Base-by-base conservation (phyloP, 92 coral and sea anemone genomes). In the Pocillopora grandis region DNA sequence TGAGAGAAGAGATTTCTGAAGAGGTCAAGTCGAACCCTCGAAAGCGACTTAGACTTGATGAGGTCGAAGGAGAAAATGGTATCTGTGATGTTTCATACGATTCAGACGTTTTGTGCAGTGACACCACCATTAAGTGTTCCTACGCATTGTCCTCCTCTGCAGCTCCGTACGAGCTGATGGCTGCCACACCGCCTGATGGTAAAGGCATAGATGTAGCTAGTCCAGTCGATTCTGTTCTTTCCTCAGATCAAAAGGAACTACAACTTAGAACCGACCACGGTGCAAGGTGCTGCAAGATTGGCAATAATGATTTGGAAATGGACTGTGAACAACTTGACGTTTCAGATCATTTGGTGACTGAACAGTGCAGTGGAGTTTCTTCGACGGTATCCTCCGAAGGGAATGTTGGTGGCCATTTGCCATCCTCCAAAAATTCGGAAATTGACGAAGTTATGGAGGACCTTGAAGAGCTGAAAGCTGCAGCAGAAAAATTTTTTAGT, bases 401-500 rank as follows among this genome's bases (percentile, higher is more conserved):
- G 9, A 13, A 35, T 1, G 36, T 4, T 56, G 52, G 49, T 59
- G 61, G 21, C 15, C 66, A 81, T 59, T 58, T 69, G 42, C 18
- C 33, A 15, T 15, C 75, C 10, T 27, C 65, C n/a, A 12, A 3
- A 58, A 61, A 67, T 36, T 17, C 66, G 18, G 18, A 10, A 1
- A 42, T 42, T 17, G 1, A 42, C 71, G 36, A 60, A 42, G 61
- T 19, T 9, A 20, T 14, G 33, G 86, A 83, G 19, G 64, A 63
- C 17, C 62, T 88, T 10, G 78, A 88, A 71, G 92, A 89, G 58
- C 68, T 89, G 16, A 91, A 89, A 70, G 85, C 94, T 69, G 97
- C 88, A 14, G 91, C 98, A 2, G 94, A 88, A 68, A 85, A 89
- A 59, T 20, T 88, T 1, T 89, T 91, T 60, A 76, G 36, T 62